Evolutionary conservation across 2,797 vertebrate species (phyloP), one percentile per base, ranked within the genome.

Genomic region (Perodicticus potto): DNA sequence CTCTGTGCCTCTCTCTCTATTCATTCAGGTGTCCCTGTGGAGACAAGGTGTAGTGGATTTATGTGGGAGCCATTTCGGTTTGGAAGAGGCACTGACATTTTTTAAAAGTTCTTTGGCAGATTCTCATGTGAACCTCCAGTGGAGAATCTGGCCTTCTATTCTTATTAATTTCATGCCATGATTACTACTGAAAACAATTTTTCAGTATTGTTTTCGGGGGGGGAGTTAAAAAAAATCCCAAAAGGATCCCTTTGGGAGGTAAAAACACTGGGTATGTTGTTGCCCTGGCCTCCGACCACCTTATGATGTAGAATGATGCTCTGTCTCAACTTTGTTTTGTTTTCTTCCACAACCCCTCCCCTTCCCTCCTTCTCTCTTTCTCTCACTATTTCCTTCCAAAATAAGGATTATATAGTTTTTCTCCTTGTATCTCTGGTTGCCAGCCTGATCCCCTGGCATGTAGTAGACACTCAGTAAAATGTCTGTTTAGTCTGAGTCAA

Each of bases 211-310:
- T n/a, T n/a, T n/a, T n/a, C n/a, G 32, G 37, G 76, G 77, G 72
- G 63, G 7, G 45, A 59, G 27, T 14, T 23, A 0, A 37, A 57
- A 53, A 23, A 17, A 29, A 53, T 34, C 0, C 74, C 65, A 6
- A 1, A 37, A 90, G 49, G 34, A 34, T 2, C 34, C 22, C 9
- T 11, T 22, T 0, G 4, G n/a, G 22, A 29, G 63, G 19, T 3
- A 0, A 9, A 22, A 4, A 17, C 1, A 0, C 45, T 43, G 45
- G 14, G 34, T 8, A 0, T 32, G 32, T 10, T 17, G 0, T 3
- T 12, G 49, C 4, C 22, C 59, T 7, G 0, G 0, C 63, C 29
- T 2, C 49, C 80, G 14, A 16, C 13, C 14, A 0, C 69, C 19
- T 7, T 40, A 9, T 29, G 11, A 37, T 11, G 7, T 0, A 0